phyloP scores from a whole-genome alignment of 2,888 invertebrate genomes.

The Heliconius erato region DNA sequence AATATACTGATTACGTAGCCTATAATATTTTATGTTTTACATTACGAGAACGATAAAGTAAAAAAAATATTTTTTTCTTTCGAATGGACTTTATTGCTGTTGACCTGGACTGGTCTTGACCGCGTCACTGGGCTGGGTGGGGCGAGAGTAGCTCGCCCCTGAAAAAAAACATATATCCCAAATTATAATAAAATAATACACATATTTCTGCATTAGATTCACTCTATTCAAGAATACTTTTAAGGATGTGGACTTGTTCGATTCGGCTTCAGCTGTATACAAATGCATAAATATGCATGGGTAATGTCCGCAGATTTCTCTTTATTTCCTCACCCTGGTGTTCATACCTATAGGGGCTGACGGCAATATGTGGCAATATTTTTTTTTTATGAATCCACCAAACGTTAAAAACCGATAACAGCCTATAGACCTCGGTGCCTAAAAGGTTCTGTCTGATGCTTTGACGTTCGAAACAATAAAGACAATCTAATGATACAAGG shows the following conservation, averaged over 20 bases:
- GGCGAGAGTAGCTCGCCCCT: too few relatives aligned
- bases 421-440: not conserved
- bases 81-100: too few relatives aligned
- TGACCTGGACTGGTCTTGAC: too few relatives aligned
- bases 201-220: not conserved
- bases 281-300: slow-evolving; percentile 18
- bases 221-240: not conserved
- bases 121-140: too few relatives aligned
- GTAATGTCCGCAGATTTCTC: slow-evolving; percentile 38
- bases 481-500: not conserved
- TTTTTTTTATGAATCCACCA: slow-evolving; percentile 16
- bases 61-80: too few relatives aligned
- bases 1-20: not conserved
- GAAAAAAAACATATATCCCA: not conserved
- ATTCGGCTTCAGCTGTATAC: slow-evolving; percentile 1
- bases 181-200: not conserved
- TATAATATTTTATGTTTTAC: not conserved
- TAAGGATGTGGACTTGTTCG: not conserved
- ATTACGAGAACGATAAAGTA: not conserved
- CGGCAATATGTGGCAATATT: slow-evolving; percentile 12
- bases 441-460: not conserved
- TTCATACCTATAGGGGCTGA: slow-evolving; percentile 34
- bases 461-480: slow-evolving; percentile 14
- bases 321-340: slow-evolving; percentile 44
- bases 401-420: slow-evolving; percentile 5